phyloP scores from a whole-genome alignment of 2,113 vertebrate species.

The Entosphenus tridentatus region DNA sequence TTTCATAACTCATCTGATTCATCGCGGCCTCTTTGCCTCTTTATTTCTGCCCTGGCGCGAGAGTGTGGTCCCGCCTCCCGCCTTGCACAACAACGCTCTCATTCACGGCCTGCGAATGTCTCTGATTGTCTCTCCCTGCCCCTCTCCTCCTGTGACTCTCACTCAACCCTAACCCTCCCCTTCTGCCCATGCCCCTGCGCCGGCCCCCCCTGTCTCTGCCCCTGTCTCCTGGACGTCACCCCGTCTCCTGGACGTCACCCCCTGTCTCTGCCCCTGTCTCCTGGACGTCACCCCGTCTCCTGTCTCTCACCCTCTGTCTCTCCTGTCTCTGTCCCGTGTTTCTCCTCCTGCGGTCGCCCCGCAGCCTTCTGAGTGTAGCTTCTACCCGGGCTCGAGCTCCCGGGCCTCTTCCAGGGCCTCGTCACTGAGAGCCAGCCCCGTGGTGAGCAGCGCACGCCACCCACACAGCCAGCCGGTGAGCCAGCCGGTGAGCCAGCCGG shows the following conservation, averaged over 20 bases:
- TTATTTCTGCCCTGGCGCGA: no score
- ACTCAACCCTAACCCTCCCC: neutral
- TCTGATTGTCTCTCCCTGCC: no score
- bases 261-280: neutral
- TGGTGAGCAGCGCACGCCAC: constrained; percentile 38
- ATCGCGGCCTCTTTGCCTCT: no score
- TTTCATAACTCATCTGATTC: no score
- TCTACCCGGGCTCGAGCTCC: constrained; percentile 49
- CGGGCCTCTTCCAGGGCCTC: constrained; percentile 68
- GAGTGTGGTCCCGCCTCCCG: no score
- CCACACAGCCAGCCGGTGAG: no score
- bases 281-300: neutral
- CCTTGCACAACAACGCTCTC: no score
- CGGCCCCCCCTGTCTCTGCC: neutral
- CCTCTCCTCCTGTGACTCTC: neutral
- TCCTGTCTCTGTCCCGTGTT: neutral
- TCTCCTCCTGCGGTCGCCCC: neutral
- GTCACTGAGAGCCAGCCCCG: constrained; percentile 76
- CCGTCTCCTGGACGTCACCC: neutral
- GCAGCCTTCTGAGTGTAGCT: constrained; percentile 55
- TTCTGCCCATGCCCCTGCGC: neutral
- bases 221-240: neutral
- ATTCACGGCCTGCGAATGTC: no score
- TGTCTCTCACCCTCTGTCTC: neutral
- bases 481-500: no score